Evolutionary conservation across 2,113 vertebrate species (phyloP), one percentile per base, ranked within the genome.

Genomic region (Myotis davidii): DNA sequence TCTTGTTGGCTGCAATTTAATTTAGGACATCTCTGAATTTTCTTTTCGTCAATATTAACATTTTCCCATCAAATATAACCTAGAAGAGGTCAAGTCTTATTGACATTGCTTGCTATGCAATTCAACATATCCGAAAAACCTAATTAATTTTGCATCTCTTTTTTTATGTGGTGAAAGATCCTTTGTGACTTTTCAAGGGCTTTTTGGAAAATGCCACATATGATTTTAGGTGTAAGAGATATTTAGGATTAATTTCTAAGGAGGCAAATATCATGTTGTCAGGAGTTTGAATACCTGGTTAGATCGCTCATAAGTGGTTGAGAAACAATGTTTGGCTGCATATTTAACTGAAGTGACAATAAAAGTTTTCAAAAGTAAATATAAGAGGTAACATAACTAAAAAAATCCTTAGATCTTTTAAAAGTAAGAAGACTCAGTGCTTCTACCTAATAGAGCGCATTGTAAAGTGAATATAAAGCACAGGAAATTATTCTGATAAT

Each of bases 341-440:
- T 84, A 23, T 61, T 87, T 83, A 76, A 72, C 52, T 76, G 17
- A 87, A 89, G 48, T 48, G 48, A 79, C 32, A 72, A 88, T 74
- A 59, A 72, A 83, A 67, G 39, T 89, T 32, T 81, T 95, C 56
- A 52, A 91, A 81, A 65, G 56, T n/a, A 85, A 88, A 69, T 79
- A 65, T 50, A 88, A n/a, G 27, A 78, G 20, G 12, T 39, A 52
- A 67, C 23, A 45, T 85, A 85, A 85, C 59, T 70, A 82, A 82
- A 74, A 73, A 67, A 52, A 34, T 39, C 20, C 18, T 92, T 85
- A 61, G 2, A 25, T 85, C 3, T 61, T 88, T 61, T 85, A 78
- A 91, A 88, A 85, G 20, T 52, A 69, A 85, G 50, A 91, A 67
- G 39, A 73, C 32, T 77, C 2, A n/a, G 50, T 88, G 81, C 32